Conservation (phyloP, 1,140 invertebrate genomes). For the Zaprionus gabonicus region DNA sequence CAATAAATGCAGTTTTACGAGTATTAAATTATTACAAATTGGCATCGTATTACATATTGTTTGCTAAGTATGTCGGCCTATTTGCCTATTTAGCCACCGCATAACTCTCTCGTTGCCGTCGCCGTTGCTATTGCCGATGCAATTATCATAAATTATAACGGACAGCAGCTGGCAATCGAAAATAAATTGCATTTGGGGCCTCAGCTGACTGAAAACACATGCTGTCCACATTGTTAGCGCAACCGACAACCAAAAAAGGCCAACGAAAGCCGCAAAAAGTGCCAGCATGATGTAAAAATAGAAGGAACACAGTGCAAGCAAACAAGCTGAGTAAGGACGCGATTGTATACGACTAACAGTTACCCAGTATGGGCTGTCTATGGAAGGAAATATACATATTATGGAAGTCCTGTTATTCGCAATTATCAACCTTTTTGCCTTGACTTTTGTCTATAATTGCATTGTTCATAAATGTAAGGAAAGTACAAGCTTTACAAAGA, state of each 20-base stretch:
- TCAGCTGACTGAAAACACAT: conserved; percentile 50
- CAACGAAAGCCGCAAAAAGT: conserved; percentile 33
- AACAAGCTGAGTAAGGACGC: not conserved
- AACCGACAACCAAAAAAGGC: conserved; percentile 31
- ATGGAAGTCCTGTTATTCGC: too few relatives aligned
- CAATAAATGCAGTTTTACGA: conserved; percentile 50
- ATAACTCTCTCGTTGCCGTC: not conserved
- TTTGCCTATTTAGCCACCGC: conserved; percentile 18
- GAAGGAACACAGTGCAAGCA: conserved; percentile 25
- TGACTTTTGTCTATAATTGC: too few relatives aligned
- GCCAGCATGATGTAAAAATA: conserved; percentile 46
- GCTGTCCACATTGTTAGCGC: conserved; percentile 50
- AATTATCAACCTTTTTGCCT: too few relatives aligned
- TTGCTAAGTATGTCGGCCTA: conserved; percentile 22
- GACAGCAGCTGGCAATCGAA: conserved; percentile 68
- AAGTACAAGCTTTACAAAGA: too few relatives aligned
- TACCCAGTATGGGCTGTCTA: not conserved
- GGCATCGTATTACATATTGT: conserved; percentile 25
- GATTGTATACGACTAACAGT: not conserved
- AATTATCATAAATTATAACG: conserved; percentile 73
- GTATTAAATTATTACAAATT: conserved; percentile 9
- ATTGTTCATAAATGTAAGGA: too few relatives aligned
- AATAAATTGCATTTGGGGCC: conserved; percentile 63
- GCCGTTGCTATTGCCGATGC: conserved; percentile 18
- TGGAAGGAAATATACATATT: too few relatives aligned